Percentiles rank a stretch among this genome's conserved stretches.
phyloP scores from a whole-genome alignment of 2,797 vertebrate species.

The Danio jaintianensis region DNA sequence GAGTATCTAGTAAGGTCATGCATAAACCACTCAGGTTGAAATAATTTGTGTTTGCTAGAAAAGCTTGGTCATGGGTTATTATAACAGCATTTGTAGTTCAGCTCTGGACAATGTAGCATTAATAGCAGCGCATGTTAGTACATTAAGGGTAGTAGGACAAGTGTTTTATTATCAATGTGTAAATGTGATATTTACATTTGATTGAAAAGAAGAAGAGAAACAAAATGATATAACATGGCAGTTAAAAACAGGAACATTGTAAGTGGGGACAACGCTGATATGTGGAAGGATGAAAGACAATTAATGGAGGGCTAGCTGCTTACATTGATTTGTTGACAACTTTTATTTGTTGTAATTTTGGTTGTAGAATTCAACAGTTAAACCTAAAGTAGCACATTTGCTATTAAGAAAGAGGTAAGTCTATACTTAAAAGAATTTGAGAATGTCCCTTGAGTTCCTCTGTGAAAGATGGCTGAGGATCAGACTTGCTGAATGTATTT shows the following conservation, averaged over 20 bases:
- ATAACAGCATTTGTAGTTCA: conserved; percentile 10
- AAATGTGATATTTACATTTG: neutral
- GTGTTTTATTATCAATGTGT: neutral
- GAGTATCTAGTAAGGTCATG: neutral
- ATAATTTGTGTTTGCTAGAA: conserved; percentile 14
- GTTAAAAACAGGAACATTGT: neutral
- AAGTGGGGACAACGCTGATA: neutral
- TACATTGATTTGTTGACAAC: too few species aligned
- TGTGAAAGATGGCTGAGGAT: neutral
- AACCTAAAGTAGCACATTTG: neutral
- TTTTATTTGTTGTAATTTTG: neutral
- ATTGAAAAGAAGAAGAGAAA: conserved; percentile 5
- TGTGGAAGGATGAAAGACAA: neutral
- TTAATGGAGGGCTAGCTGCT: neutral
- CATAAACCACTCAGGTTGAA: conserved; percentile 11
- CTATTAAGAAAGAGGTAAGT: neutral
- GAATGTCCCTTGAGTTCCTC: neutral
- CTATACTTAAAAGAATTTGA: neutral
- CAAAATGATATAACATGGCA: neutral
- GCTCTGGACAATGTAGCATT: neutral
- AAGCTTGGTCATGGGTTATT: conserved; percentile 29
- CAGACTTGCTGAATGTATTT: neutral
- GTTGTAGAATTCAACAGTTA: neutral
- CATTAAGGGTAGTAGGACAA: neutral
- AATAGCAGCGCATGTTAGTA: neutral